Evolutionary conservation across 2,888 invertebrate species (phyloP), one percentile per base, ranked within the genome.

Genomic region (Parelbella ahira): DNA sequence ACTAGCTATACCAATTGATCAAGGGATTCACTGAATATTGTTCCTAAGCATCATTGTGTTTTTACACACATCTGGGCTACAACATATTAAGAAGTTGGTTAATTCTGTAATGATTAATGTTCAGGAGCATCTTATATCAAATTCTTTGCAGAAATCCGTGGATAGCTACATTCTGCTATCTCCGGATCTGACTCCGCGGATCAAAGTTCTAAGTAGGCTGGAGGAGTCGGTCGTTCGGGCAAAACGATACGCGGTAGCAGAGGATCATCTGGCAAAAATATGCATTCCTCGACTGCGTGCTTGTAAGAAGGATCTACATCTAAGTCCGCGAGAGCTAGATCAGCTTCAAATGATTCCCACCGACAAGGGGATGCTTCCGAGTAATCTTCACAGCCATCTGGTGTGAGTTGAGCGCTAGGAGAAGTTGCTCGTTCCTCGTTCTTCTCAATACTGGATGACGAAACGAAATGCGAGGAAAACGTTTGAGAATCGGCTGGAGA

Each of bases 341-440:
- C 91, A 32, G 91, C 83, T 67, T 91, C 91, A 18, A 91, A 83
- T 9, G 91, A 83, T 66, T 91, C 91, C 91, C 91, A 91, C 41
- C 90, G 82, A 50, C 90, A 90, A 27, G 89, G 89, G 38, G 82
- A 82, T 18, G 63, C 58, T 49, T 79, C 80, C 6, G 83, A 82
- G 54, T 81, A 80, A 44, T 77, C 72, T 42, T 82, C 82, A 2
- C 75, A 79, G 33, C 87, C 89, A 20, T 89, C 89, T 7, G 91
- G 89, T 6, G 91, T 91, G 1, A 91, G 74, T 54, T 88, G 83
- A 37, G 91, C 90, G 54, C 90, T 90, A 1, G 91, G 90, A 33
- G 90, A 88, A 7, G 81, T 71, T 3, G 83, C 75, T 12, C 76
- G 77, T 29, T 77, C 83, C 47, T 82, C 78, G 24, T 86, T 80